Evolutionary conservation across 1,140 invertebrate species (phyloP).

Genomic region (Marisa cornuarietis): DNA sequence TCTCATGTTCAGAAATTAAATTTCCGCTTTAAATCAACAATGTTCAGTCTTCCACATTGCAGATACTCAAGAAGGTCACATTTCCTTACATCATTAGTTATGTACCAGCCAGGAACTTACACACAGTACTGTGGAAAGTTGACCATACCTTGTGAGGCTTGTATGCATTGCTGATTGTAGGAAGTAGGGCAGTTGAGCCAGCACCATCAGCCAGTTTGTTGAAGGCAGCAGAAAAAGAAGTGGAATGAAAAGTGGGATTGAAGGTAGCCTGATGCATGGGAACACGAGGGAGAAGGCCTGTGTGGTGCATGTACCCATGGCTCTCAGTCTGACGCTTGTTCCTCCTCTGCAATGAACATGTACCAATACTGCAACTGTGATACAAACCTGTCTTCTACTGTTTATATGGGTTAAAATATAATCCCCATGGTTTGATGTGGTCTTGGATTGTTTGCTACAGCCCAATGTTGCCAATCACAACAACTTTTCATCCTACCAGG

Average conservation of each 20-base stretch:
- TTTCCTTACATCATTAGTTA: too few relatives aligned
- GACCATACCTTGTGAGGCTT: constrained; percentile 55
- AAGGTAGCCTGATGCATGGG: constrained; percentile 49
- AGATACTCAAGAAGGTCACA: too few relatives aligned
- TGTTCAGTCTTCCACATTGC: not conserved
- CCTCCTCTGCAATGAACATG: constrained; percentile 21
- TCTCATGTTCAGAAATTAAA: too few relatives aligned
- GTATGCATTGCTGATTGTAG: constrained; percentile 52
- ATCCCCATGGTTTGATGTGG: too few relatives aligned
- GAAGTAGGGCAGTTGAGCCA: constrained; percentile 41
- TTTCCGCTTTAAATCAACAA: not conserved
- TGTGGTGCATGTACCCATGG: constrained; percentile 43
- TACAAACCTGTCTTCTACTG: not conserved
- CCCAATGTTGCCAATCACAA: too few relatives aligned
- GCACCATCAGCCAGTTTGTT: constrained; percentile 29
- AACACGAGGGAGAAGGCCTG: constrained; percentile 55
- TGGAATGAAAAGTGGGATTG: constrained; percentile 52
- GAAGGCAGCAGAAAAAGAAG: constrained; percentile 45
- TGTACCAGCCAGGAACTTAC: too few relatives aligned
- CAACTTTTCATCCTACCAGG: too few relatives aligned
- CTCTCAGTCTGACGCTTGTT: constrained; percentile 32
- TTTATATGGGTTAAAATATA: too few relatives aligned
- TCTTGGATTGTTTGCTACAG: too few relatives aligned
- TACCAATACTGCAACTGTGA: not conserved
- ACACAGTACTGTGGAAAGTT: too few relatives aligned